phyloP scores from a whole-genome alignment of 2,797 vertebrate genomes.

The Pristis pectinata region DNA sequence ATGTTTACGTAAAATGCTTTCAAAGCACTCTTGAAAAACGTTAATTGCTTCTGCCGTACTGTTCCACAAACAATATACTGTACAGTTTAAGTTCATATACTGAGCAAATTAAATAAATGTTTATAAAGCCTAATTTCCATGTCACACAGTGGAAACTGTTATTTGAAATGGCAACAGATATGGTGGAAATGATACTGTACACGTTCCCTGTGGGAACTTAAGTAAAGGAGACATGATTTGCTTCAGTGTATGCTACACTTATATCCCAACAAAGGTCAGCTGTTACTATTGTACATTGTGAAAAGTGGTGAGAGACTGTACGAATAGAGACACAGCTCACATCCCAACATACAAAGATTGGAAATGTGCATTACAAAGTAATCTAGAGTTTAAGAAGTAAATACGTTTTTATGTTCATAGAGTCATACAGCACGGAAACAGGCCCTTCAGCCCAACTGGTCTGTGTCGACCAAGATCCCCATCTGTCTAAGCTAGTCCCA shows the following conservation, averaged over 20 bases:
- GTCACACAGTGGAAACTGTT: constrained; percentile 4
- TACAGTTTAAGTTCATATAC: background rate
- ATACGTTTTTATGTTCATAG: too few species aligned
- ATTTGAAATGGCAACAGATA: background rate
- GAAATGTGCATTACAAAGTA: background rate
- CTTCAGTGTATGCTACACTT: background rate
- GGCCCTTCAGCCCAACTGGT: too few species aligned
- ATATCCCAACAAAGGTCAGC: background rate
- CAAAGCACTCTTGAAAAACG: background rate
- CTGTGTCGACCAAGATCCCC: too few species aligned
- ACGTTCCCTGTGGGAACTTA: constrained; percentile 21
- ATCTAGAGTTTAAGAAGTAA: background rate
- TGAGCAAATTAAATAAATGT: constrained; percentile 23
- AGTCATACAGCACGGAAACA: too few species aligned
- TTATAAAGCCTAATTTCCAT: constrained; percentile 23
- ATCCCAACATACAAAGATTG: background rate
- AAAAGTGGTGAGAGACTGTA: background rate
- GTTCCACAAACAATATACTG: background rate
- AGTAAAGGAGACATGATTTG: background rate
- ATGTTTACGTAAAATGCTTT: background rate
- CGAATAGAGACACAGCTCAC: background rate
- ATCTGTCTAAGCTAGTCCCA: too few species aligned
- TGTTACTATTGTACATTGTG: constrained; percentile 18
- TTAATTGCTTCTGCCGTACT: background rate
- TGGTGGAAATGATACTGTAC: background rate